phyloP scores from a whole-genome alignment of 2,888 invertebrate genomes.

The Molanna angustata region DNA sequence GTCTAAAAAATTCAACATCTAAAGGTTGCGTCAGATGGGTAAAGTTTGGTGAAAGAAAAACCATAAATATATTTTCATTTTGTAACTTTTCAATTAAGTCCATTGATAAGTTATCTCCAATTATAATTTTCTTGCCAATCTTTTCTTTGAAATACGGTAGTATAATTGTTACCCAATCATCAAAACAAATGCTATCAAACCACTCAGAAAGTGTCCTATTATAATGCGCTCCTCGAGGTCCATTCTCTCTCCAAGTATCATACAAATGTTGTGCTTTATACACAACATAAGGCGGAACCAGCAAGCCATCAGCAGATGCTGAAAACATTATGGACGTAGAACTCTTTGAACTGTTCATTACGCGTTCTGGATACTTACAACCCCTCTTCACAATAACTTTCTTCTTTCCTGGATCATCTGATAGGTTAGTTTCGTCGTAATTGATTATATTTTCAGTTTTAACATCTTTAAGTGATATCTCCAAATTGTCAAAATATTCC shows the following conservation, averaged over 20 bases:
- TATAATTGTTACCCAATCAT: background rate
- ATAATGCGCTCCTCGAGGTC: background rate
- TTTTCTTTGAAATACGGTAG: background rate
- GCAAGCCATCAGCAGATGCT: background rate
- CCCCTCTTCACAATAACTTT: slow-evolving; percentile 13
- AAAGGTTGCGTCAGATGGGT: background rate
- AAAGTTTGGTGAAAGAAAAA: background rate
- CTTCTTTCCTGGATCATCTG: slow-evolving; percentile 15
- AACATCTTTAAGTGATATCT: slow-evolving; percentile 1
- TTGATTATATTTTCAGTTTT: slow-evolving; percentile 11
- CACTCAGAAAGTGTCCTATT: background rate
- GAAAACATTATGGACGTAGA: background rate
- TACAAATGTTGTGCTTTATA: background rate
- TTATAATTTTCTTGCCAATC: background rate
- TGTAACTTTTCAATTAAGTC: background rate
- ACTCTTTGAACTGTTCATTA: background rate
- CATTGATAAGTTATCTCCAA: slow-evolving; percentile 1
- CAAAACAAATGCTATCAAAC: background rate
- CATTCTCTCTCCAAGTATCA: slow-evolving; percentile 2
- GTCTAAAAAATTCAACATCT: too few species aligned
- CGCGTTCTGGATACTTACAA: slow-evolving; percentile 10
- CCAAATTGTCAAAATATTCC: slow-evolving; percentile 4
- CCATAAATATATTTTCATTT: background rate
- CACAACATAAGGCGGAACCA: background rate
- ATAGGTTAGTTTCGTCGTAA: slow-evolving; percentile 21